phyloP scores from a whole-genome alignment of 1,140 invertebrate species.

The Drosophila sulfurigaster region DNA sequence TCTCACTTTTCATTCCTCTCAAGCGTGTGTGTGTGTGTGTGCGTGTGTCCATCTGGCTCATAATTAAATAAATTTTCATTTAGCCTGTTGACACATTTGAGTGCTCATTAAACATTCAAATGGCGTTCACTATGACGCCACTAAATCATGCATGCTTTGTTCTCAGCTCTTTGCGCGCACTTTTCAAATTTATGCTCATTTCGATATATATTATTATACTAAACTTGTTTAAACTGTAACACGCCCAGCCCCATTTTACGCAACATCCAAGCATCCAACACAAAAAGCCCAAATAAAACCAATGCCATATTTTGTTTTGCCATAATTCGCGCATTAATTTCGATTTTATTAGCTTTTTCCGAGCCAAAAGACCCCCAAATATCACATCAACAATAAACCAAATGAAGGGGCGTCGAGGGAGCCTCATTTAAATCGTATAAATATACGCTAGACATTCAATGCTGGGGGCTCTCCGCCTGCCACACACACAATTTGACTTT shows the following conservation, averaged over 20 bases:
- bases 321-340: constrained; percentile 68
- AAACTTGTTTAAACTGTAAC: constrained; percentile 66
- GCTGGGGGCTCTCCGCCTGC: neutral
- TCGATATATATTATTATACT: constrained; percentile 70
- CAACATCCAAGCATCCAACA: constrained; percentile 11
- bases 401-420: constrained; percentile 41
- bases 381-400: constrained; percentile 59
- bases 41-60: constrained; percentile 36
- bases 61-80: constrained; percentile 82
- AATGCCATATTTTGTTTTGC: constrained; percentile 42
- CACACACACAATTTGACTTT: constrained; percentile 5
- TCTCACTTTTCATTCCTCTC: constrained; percentile 45
- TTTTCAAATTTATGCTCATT: constrained; percentile 73
- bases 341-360: constrained; percentile 39
- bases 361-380: constrained; percentile 14
- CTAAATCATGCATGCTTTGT: constrained; percentile 76
- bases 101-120: constrained; percentile 82
- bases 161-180: constrained; percentile 54
- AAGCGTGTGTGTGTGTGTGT: constrained; percentile 15
- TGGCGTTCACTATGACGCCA: constrained; percentile 41
- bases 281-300: constrained; percentile 25
- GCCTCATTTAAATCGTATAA: constrained; percentile 44
- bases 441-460: constrained; percentile 18
- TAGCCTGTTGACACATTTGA: constrained; percentile 81
- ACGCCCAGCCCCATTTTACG: constrained; percentile 57